Conservation (phyloP, 2,113 vertebrate genomes). For the Vireo altiloquus region DNA sequence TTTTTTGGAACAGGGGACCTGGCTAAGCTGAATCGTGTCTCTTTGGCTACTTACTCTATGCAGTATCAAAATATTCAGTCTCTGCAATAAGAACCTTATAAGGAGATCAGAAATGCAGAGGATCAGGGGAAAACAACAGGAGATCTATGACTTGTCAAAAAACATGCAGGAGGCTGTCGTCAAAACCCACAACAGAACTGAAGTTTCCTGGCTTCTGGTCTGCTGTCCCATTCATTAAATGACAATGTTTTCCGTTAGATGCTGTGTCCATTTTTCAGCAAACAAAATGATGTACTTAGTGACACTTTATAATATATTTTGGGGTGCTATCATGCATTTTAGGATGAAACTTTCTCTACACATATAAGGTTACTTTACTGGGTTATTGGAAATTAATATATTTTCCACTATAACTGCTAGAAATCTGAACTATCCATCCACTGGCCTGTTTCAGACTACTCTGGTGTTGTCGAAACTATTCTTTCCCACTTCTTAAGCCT, state of each 20-base stretch:
- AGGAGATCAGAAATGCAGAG: not conserved
- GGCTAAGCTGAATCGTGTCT: not conserved
- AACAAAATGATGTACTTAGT: not conserved
- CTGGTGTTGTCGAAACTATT: not conserved
- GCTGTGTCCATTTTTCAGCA: not conserved
- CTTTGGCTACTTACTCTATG: not conserved
- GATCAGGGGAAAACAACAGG: not conserved
- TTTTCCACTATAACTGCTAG: not conserved
- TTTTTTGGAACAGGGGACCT: accelerated
- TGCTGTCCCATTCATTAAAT: not conserved
- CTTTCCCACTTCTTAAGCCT: not conserved
- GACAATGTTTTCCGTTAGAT: not conserved
- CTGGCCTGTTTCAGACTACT: not conserved
- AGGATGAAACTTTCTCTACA: not conserved
- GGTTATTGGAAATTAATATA: not conserved
- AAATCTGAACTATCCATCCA: not conserved
- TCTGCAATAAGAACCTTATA: not conserved
- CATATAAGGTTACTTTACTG: not conserved
- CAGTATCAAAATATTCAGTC: not conserved
- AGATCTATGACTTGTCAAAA: not conserved
- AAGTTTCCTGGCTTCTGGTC: not conserved
- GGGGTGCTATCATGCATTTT: not conserved
- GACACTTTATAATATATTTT: not conserved
- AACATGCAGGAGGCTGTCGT: no score
- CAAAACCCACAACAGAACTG: not conserved